Evolutionary conservation across 2,888 invertebrate species (phyloP), one percentile per base, ranked within the genome.

Genomic region (Holacanthella duospinosa): DNA sequence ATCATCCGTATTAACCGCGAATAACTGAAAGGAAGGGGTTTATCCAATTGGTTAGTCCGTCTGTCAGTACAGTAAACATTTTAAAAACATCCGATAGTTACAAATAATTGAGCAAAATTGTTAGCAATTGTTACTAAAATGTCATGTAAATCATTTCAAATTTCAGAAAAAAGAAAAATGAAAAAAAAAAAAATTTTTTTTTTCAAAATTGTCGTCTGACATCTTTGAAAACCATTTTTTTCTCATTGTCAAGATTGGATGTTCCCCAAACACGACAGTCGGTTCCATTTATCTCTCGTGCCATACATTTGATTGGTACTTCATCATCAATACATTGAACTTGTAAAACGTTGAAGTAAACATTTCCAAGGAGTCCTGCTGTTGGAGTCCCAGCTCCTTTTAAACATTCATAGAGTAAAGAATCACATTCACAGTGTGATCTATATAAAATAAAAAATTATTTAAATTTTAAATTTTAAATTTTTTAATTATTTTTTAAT

Each of bases 341-440:
- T 77, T 85, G 85, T 53, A 89, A 84, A 68, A 91, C 78, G 76
- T 91, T 91, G 77, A 91, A 92, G 77, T 90, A 91, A 67, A 91
- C 85, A 74, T 86, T 87, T 53, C 90, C 91, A 85, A 92, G 86
- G 64, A 87, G 75, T 67, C 80, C 79, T 0, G 89, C 86, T 6
- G 87, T 85, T 53, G 87, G 85, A 28, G 86, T 85, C 72, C 84
- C 83, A 29, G 86, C 84, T 60, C 81, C 78, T 76, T 89, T 89
- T 66, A 94, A 82, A 77, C 93, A 94, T 26, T 85, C 82, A 76
- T 85, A 88, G 59, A 94, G 83, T 79, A 84, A 83, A 72, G 87
- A 86, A 77, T 93, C 93, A 78, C 93, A 94, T 59, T 81, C 81
- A 77, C 93, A 93, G 77, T 93, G 92, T 1, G 91, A 91, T 77